Conservation (phyloP, 2,113 vertebrate species). For the Tachysurus vachellii region DNA sequence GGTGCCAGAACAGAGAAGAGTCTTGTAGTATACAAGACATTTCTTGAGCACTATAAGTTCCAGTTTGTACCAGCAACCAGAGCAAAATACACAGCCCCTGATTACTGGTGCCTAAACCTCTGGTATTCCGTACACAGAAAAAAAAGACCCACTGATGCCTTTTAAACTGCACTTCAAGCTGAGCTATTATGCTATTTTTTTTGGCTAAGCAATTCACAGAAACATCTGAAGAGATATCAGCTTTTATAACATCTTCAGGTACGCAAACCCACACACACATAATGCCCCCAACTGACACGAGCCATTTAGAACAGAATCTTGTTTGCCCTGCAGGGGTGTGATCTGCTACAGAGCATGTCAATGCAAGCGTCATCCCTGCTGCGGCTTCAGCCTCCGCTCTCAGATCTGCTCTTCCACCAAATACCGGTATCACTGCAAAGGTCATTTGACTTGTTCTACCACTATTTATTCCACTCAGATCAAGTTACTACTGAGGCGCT, state of each 20-base stretch:
- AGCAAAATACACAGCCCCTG: background rate
- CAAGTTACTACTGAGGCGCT: slow-evolving; percentile 38
- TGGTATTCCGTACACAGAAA: background rate
- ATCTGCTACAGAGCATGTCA: slow-evolving; percentile 23
- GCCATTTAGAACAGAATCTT: slow-evolving; percentile 21
- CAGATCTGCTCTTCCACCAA: slow-evolving; percentile 19
- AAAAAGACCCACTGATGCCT: background rate
- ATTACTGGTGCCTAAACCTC: background rate
- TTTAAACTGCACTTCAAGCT: slow-evolving; percentile 10
- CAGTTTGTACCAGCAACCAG: background rate
- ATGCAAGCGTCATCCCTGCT: slow-evolving; percentile 22
- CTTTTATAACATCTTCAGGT: background rate
- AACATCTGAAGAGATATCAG: slow-evolving; percentile 20
- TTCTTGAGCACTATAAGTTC: background rate
- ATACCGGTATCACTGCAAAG: slow-evolving; percentile 35
- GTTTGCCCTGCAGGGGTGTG: slow-evolving; percentile 36
- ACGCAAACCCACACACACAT: background rate
- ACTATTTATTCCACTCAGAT: slow-evolving; percentile 51
- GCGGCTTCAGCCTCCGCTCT: slow-evolving; percentile 27
- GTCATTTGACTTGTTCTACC: slow-evolving; percentile 47
- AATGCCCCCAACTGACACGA: slow-evolving; percentile 18
- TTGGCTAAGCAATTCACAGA: background rate
- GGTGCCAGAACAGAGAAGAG: too few relatives aligned
- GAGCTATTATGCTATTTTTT: background rate
- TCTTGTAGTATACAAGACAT: too few relatives aligned